These are phyloP conservation scores for Bos indicus DNA, from an alignment of 2,113 vertebrate species.

Conservation along the genomic window DNA sequence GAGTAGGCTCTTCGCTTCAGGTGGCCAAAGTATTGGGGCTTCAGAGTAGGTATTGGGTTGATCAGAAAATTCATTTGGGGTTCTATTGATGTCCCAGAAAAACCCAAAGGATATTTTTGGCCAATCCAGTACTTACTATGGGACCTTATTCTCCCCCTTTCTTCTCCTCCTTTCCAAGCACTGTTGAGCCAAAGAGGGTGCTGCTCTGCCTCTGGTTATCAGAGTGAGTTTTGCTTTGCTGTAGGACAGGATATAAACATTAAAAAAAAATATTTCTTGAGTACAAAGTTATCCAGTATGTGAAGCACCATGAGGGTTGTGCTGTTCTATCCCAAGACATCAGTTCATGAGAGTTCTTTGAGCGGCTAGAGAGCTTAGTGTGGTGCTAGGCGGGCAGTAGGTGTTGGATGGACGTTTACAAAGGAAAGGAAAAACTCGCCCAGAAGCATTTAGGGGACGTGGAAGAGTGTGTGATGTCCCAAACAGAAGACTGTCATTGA, in stretches of 20 bases:
- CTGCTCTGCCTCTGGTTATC: neutral
- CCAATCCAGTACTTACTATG: neutral
- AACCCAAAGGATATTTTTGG: neutral
- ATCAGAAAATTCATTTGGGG: neutral
- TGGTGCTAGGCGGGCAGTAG: rapidly evolving
- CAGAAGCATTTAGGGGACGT: neutral
- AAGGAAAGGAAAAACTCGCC: neutral
- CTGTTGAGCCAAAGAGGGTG: neutral
- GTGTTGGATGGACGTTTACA: rapidly evolving
- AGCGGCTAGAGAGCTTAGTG: neutral
- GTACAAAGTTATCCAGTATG: neutral
- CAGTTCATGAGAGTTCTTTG: neutral
- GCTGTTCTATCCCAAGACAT: neutral
- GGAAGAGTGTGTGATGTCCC: neutral
- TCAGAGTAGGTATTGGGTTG: neutral
- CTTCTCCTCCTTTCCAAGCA: neutral
- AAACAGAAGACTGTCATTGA: rapidly evolving
- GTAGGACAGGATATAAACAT: neutral
- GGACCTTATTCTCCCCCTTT: neutral
- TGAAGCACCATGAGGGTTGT: rapidly evolving
- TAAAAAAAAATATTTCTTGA: neutral
- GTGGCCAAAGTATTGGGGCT: neutral
- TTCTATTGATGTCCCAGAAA: neutral
- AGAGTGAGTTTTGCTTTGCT: neutral
- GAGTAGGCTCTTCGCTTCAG: neutral